Percentiles rank a stretch among this genome's conserved stretches.
These are phyloP conservation scores for Sternarchorhynchus goeldii DNA, from an alignment of 2,797 vertebrate genomes.

Conservation along the genomic window DNA sequence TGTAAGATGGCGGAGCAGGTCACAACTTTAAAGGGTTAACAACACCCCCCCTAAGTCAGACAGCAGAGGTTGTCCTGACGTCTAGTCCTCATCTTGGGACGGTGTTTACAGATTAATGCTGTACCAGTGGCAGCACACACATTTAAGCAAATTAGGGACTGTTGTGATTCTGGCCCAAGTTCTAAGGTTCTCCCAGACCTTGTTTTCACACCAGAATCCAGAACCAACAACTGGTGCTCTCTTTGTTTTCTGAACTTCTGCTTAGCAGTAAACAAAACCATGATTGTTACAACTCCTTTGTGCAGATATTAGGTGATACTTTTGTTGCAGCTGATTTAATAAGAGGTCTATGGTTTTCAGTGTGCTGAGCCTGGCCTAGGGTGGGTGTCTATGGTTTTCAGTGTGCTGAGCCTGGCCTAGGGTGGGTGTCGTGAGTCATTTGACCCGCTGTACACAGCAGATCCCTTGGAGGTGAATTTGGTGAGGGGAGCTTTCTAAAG, in stretches of 20 bases:
- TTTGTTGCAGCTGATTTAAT: background rate
- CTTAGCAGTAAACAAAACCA: too few species aligned
- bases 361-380: slow-evolving; percentile 22
- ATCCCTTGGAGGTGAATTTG: slow-evolving; percentile 43
- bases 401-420: slow-evolving; percentile 20
- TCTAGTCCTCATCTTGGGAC: slow-evolving; percentile 18
- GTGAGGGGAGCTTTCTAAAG: slow-evolving; percentile 44
- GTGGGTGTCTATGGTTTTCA: slow-evolving; percentile 10
- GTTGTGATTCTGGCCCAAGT: slow-evolving; percentile 29
- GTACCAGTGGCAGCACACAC: background rate
- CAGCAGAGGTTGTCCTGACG: background rate
- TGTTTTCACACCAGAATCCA: too few species aligned
- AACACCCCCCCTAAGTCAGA: too few species aligned
- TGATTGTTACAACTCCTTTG: too few species aligned
- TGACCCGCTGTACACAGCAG: slow-evolving; percentile 23
- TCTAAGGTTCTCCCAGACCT: background rate
- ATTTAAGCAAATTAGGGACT: slow-evolving; percentile 17
- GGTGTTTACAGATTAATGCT: background rate
- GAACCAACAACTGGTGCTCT: too few species aligned
- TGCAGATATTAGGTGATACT: too few species aligned
- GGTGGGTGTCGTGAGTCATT: slow-evolving; percentile 36
- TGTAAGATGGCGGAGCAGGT: too few species aligned
- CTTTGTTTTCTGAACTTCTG: too few species aligned
- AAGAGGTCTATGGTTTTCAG: background rate
- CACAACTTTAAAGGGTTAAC: too few species aligned